A percentile compares a stretch with the other conserved stretches of the same genome.
Evolutionary conservation across 2,888 invertebrate genomes (phyloP).

Genomic region (Coelopa pilipes): DNA sequence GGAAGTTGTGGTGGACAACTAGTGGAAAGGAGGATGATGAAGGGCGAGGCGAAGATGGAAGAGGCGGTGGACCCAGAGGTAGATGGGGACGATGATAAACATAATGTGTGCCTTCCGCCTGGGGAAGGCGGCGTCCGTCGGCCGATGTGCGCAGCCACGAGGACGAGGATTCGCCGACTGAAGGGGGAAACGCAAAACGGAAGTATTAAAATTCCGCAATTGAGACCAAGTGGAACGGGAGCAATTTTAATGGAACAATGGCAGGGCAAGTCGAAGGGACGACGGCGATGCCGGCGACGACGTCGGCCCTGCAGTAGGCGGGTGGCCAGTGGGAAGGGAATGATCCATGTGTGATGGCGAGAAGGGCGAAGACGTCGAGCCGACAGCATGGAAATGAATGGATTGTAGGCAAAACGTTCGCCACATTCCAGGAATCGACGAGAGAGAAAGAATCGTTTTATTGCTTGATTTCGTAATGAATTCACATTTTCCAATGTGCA

Average conservation of each 20-base stretch:
- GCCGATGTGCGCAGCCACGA: not conserved
- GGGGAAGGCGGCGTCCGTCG: not conserved
- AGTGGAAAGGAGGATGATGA: too few relatives aligned
- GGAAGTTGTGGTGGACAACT: too few relatives aligned
- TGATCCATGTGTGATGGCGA: too few relatives aligned
- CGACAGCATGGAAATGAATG: not conserved
- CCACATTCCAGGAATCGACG: too few relatives aligned
- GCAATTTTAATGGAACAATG: conserved; percentile 14
- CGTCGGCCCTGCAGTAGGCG: not conserved
- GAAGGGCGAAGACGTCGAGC: not conserved
- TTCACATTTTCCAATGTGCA: too few relatives aligned
- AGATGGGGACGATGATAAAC: too few relatives aligned
- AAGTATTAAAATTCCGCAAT: conserved; percentile 34
- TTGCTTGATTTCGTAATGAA: too few relatives aligned
- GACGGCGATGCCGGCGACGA: too few relatives aligned
- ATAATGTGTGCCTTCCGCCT: not conserved
- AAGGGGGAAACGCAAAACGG: conserved; percentile 30
- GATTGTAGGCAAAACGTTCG: too few relatives aligned
- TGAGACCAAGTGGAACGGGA: conserved; percentile 26
- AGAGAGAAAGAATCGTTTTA: not conserved
- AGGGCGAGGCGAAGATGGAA: not conserved
- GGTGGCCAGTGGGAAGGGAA: not conserved
- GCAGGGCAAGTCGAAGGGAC: too few relatives aligned
- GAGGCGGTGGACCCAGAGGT: not conserved
- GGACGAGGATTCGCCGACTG: not conserved